Evolutionary conservation across 1,140 invertebrate genomes (phyloP).

Genomic region (Matsumurasca onukii): DNA sequence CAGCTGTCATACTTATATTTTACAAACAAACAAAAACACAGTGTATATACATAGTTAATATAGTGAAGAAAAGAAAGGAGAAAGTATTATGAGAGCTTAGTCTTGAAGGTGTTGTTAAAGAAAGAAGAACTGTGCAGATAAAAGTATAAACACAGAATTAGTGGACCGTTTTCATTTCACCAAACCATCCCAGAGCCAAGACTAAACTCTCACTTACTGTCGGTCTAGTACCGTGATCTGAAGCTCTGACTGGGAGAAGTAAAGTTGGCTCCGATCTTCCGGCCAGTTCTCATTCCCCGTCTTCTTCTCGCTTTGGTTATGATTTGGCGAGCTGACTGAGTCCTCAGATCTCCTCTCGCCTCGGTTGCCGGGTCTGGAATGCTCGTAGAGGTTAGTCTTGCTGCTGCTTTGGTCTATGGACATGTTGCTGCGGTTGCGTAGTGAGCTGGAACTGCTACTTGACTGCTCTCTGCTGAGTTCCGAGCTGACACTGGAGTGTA

Average conservation of each 20-base stretch:
- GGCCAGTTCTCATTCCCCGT: constrained; percentile 15
- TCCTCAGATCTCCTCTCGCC: constrained; percentile 13
- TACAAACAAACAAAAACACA: too few relatives aligned
- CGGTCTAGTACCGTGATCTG: constrained; percentile 12
- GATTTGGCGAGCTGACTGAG: constrained; percentile 3
- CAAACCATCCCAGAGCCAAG: too few relatives aligned
- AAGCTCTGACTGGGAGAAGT: not conserved
- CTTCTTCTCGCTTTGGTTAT: constrained; percentile 26
- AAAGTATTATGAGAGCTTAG: not conserved
- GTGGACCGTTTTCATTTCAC: too few relatives aligned
- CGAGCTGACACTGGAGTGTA: constrained; percentile 18
- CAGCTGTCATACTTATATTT: too few relatives aligned
- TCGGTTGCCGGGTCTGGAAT: not conserved
- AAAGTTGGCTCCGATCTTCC: not conserved
- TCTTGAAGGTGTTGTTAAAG: not conserved
- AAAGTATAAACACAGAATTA: not conserved
- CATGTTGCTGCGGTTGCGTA: constrained; percentile 21
- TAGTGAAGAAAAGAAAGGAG: too few relatives aligned
- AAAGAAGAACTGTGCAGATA: too few relatives aligned
- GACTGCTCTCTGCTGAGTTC: constrained; percentile 1
- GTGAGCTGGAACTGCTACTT: constrained; percentile 27
- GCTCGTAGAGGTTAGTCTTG: not conserved
- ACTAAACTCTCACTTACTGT: not conserved
- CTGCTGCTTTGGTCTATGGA: constrained; percentile 13
- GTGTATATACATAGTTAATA: too few relatives aligned